Conservation (phyloP, 2,888 invertebrate species). For the Cremastinae sp. region DNA sequence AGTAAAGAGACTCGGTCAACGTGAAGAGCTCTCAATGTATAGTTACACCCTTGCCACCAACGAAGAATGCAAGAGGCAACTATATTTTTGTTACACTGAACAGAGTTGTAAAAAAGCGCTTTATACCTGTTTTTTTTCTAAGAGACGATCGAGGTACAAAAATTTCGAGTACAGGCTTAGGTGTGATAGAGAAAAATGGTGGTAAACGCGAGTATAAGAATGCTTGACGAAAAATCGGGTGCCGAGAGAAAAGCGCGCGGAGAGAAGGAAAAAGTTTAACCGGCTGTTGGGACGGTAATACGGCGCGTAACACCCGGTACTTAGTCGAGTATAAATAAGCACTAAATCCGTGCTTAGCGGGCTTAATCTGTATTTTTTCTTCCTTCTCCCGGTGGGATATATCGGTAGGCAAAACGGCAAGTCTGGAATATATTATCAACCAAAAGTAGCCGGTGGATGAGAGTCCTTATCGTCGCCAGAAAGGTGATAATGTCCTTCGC, state of each 20-base stretch:
- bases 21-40: conserved; percentile 27
- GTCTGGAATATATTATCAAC: conserved; percentile 77
- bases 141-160: background rate
- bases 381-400: conserved; percentile 47
- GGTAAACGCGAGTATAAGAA: conserved; percentile 6
- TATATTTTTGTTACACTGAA: background rate
- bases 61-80: background rate
- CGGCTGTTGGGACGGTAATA: conserved; percentile 75
- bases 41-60: conserved; percentile 8
- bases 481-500: conserved; percentile 55
- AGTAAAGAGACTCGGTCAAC: conserved; percentile 10
- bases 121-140: background rate
- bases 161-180: background rate
- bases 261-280: conserved; percentile 66
- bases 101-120: too few species aligned
- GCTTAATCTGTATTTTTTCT: conserved; percentile 79
- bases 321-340: conserved; percentile 80
- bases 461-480: conserved; percentile 74
- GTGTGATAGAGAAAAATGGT: background rate
- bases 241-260: conserved; percentile 13
- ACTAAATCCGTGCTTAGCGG: conserved; percentile 80
- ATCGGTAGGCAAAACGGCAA: conserved; percentile 46
- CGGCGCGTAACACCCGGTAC: conserved; percentile 77
- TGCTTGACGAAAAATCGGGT: conserved; percentile 13
- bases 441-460: conserved; percentile 50